A percentile compares a stretch with the other conserved stretches of the same genome.
Evolutionary conservation across 2,113 vertebrate genomes (phyloP).

Genomic region (Dinomys branickii): DNA sequence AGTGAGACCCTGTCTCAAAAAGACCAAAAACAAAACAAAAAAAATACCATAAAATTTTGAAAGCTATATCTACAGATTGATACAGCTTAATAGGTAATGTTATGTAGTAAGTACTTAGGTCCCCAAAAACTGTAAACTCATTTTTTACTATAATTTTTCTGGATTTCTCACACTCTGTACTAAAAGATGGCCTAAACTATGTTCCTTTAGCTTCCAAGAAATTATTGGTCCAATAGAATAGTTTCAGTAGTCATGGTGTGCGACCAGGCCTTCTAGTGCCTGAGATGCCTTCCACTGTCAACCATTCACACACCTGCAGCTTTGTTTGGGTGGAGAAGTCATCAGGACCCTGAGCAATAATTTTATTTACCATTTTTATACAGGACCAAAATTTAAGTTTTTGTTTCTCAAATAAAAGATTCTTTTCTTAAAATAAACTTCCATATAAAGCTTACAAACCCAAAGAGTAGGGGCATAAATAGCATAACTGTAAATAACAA

Average conservation of each 20-base stretch:
- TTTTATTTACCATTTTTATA: not conserved
- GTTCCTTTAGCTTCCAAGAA: not conserved
- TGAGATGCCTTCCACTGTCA: not conserved
- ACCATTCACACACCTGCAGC: not conserved
- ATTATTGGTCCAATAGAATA: not conserved
- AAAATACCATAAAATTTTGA: not conserved
- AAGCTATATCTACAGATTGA: not conserved
- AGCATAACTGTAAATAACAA: not conserved
- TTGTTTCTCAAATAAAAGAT: not conserved
- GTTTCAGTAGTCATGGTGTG: not conserved
- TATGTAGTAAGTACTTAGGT: not conserved
- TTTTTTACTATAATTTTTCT: slow-evolving; percentile 28
- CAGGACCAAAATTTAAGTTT: slow-evolving; percentile 9
- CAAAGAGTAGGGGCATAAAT: not conserved
- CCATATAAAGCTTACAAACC: not conserved
- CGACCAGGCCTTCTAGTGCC: not conserved
- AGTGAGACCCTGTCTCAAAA: too few species aligned
- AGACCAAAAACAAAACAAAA: too few species aligned
- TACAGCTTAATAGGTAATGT: not conserved
- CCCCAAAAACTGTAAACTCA: not conserved
- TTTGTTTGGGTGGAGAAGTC: not conserved
- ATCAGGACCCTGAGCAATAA: not conserved
- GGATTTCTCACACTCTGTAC: not conserved
- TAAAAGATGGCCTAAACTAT: not conserved
- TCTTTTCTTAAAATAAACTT: not conserved